These are phyloP conservation scores for Teinopalpus imperialis DNA, from an alignment of 2,888 invertebrate species.

Conservation along the genomic window DNA sequence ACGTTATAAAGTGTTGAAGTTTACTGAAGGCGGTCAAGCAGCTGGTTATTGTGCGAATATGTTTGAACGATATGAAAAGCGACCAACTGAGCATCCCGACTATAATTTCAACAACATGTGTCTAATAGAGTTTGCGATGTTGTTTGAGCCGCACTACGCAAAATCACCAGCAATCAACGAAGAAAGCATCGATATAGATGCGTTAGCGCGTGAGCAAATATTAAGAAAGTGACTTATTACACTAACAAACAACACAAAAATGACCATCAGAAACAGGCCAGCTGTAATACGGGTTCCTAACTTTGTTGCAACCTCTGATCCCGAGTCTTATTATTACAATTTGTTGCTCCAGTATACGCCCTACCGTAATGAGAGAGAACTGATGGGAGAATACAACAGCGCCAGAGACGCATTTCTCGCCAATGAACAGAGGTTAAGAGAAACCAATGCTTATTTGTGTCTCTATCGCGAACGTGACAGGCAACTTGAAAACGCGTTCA, in stretches of 20 bases:
- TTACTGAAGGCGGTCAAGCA: constrained; percentile 30
- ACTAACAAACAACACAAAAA: constrained; percentile 27
- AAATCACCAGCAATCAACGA: constrained; percentile 25
- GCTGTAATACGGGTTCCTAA: too few species aligned
- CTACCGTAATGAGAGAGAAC: constrained; percentile 30
- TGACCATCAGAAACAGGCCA: constrained; percentile 27
- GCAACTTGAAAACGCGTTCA: too few species aligned
- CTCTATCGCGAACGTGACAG: too few species aligned
- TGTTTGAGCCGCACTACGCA: constrained; percentile 32
- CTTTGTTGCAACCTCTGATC: constrained; percentile 15
- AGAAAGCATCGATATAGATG: constrained; percentile 30
- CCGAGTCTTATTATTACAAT: constrained; percentile 22
- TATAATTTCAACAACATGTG: constrained; percentile 7
- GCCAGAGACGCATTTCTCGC: background rate
- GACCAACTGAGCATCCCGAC: too few species aligned
- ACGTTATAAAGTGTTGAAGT: constrained; percentile 36
- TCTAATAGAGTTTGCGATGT: constrained; percentile 33
- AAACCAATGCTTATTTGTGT: too few species aligned
- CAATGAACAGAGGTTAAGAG: background rate
- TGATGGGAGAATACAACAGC: constrained; percentile 27
- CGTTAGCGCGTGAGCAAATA: constrained; percentile 16
- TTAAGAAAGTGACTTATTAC: constrained; percentile 28
- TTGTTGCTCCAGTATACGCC: constrained; percentile 33
- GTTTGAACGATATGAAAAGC: too few species aligned
- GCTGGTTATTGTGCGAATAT: too few species aligned